phyloP scores from a whole-genome alignment of 2,888 invertebrate genomes.

The Orthonychiurus folsomi region DNA sequence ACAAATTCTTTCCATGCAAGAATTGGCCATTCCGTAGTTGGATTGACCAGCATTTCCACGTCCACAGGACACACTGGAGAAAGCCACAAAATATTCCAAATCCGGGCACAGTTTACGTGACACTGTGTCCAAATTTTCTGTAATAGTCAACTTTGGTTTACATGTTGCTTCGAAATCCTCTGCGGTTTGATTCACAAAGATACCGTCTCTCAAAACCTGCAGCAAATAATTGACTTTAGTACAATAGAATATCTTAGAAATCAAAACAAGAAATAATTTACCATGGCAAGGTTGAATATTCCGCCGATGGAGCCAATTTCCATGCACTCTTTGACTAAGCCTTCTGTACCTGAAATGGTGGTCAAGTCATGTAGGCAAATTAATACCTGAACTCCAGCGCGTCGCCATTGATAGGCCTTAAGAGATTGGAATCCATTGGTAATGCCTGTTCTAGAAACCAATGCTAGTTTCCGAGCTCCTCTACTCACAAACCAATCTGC shows the following conservation, averaged over 20 bases:
- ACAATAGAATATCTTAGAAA: not conserved
- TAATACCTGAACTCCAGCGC: slow-evolving; percentile 57
- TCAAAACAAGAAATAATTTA: slow-evolving; percentile 39
- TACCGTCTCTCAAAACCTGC: slow-evolving; percentile 46
- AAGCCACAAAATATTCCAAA: slow-evolving; percentile 68
- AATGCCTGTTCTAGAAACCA: slow-evolving; percentile 71
- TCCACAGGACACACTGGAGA: slow-evolving; percentile 85
- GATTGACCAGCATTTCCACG: slow-evolving; percentile 85
- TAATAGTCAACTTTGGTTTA: slow-evolving; percentile 72
- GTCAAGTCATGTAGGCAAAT: slow-evolving; percentile 49
- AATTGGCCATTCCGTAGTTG: slow-evolving; percentile 84
- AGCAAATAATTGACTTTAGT: not conserved
- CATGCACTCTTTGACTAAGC: slow-evolving; percentile 40
- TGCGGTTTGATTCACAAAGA: slow-evolving; percentile 47
- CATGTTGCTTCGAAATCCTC: slow-evolving; percentile 60
- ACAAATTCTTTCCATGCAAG: slow-evolving; percentile 78
- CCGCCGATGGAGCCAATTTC: slow-evolving; percentile 54
- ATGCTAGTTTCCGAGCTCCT: slow-evolving; percentile 66
- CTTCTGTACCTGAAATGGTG: slow-evolving; percentile 41
- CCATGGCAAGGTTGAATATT: slow-evolving; percentile 80
- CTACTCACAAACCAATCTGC: slow-evolving; percentile 75
- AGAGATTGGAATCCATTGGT: slow-evolving; percentile 71
- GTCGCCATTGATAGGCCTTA: slow-evolving; percentile 50
- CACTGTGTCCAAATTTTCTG: slow-evolving; percentile 62
- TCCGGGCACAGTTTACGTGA: slow-evolving; percentile 53